phyloP scores from a whole-genome alignment of 2,797 vertebrate genomes.

The Trachurus trachurus region DNA sequence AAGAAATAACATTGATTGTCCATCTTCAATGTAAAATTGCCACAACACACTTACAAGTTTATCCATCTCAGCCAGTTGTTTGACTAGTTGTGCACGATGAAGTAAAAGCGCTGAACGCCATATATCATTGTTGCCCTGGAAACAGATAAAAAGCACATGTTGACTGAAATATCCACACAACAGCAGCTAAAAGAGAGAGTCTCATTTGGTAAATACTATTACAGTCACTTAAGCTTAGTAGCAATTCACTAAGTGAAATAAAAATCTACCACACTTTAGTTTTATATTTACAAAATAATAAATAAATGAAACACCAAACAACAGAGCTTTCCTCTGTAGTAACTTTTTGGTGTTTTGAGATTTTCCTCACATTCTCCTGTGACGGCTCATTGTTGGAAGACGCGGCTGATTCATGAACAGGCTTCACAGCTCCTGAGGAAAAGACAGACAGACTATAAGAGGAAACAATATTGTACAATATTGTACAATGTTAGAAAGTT shows the following conservation, averaged over 20 bases:
- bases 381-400: constrained; percentile 19
- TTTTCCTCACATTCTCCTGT: constrained; percentile 63
- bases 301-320: background rate
- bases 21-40: background rate
- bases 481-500: background rate
- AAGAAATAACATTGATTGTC: background rate
- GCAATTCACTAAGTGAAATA: background rate
- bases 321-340: background rate
- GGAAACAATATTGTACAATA: no score
- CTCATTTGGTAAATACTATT: no score
- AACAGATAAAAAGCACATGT: background rate
- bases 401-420: constrained; percentile 37
- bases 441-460: constrained; percentile 10
- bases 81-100: constrained; percentile 60
- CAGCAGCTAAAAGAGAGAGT: no score
- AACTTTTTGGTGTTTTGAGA: background rate
- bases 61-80: constrained; percentile 69
- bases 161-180: no score
- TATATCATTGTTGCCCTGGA: constrained; percentile 44
- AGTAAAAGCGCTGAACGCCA: constrained; percentile 52
- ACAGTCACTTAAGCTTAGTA: background rate
- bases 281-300: background rate
- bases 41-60: constrained; percentile 62
- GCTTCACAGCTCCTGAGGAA: constrained; percentile 46
- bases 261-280: background rate